Evolutionary conservation across 1,140 invertebrate species (phyloP).

Genomic region (Hylyphantes graminicola): DNA sequence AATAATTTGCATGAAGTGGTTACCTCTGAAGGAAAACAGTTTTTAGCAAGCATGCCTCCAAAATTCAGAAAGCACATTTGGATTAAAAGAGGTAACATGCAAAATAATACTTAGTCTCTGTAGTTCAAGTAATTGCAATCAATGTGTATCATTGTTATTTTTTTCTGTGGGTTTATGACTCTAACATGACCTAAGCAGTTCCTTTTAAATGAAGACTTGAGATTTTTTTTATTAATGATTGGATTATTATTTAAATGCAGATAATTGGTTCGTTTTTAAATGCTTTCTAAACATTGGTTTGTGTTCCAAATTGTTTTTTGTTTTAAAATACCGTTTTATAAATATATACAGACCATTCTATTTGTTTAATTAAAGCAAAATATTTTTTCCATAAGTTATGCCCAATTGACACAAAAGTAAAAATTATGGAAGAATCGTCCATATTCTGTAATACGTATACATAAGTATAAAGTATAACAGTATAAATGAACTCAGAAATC

Average conservation of each 20-base stretch:
- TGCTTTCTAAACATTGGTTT: no score
- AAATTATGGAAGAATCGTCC: no score
- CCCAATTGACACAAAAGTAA: no score
- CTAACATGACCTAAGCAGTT: neutral
- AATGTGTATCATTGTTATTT: neutral
- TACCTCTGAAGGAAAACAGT: constrained; percentile 74
- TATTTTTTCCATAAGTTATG: no score
- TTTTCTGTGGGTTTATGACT: neutral
- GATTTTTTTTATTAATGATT: neutral
- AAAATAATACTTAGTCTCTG: neutral
- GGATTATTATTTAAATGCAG: neutral
- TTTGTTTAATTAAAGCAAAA: no score
- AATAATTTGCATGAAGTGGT: constrained; percentile 91
- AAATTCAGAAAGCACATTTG: constrained; percentile 91
- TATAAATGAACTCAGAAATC: no score
- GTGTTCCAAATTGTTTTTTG: no score
- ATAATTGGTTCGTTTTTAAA: neutral
- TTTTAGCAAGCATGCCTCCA: constrained; percentile 88
- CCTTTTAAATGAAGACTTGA: constrained; percentile 1
- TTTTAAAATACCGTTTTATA: no score
- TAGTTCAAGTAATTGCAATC: neutral
- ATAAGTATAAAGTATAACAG: no score
- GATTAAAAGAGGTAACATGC: constrained; percentile 80
- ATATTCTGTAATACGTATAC: no score
- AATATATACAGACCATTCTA: no score